A percentile compares a stretch with the other conserved stretches of the same genome.
These are phyloP conservation scores for Hedychridium roseum DNA, from an alignment of 2,888 invertebrate genomes.

Conservation along the genomic window DNA sequence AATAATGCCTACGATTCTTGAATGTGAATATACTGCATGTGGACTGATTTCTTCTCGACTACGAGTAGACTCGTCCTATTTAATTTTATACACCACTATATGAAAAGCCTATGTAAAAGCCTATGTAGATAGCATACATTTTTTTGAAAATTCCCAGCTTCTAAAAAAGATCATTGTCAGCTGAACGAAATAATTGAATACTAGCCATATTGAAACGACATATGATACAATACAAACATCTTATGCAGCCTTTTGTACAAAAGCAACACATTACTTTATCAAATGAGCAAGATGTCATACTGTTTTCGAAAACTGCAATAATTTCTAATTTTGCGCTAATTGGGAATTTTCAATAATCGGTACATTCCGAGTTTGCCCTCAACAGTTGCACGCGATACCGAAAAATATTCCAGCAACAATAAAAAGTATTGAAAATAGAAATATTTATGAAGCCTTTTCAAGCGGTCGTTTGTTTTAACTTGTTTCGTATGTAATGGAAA, in stretches of 20 bases:
- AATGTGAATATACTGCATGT: slow-evolving; percentile 32
- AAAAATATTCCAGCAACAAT: too few species aligned
- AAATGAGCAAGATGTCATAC: too few species aligned
- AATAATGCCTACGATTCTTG: slow-evolving; percentile 24
- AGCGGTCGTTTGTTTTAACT: not conserved
- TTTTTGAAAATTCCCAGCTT: not conserved
- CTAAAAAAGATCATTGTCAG: not conserved
- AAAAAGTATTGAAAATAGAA: slow-evolving; percentile 6
- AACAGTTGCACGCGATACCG: too few species aligned
- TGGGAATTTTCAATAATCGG: too few species aligned
- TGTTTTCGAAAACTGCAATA: too few species aligned
- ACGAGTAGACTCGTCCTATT: not conserved
- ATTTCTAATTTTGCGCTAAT: too few species aligned
- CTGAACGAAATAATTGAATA: not conserved
- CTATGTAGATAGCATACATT: not conserved
- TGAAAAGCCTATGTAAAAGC: not conserved
- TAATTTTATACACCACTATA: not conserved
- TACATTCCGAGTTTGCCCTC: too few species aligned
- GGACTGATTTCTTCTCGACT: not conserved
- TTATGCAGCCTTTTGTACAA: too few species aligned
- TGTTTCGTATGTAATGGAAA: slow-evolving; percentile 18
- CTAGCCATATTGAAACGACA: too few species aligned
- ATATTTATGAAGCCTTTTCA: slow-evolving; percentile 9
- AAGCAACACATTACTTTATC: too few species aligned
- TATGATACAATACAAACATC: too few species aligned